These are phyloP conservation scores for Myrmophylax atrothorax DNA, from an alignment of 2,113 vertebrate species.

Conservation along the genomic window DNA sequence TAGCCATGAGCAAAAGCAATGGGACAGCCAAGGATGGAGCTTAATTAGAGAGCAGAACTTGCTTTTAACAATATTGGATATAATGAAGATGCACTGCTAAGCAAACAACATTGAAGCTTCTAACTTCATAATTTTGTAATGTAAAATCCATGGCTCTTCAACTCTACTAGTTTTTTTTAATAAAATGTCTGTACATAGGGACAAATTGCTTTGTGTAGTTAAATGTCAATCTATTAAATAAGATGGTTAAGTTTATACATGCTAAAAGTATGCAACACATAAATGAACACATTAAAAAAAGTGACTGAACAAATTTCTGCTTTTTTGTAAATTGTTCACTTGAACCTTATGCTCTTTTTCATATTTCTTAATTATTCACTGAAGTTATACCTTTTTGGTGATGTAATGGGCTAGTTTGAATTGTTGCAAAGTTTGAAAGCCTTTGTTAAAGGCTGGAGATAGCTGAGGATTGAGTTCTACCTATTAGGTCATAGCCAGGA, in stretches of 20 bases:
- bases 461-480: not conserved
- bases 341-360: not conserved
- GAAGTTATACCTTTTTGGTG: not conserved
- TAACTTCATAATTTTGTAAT: not conserved
- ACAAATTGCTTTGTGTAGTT: not conserved
- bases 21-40: not conserved
- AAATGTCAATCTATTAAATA: not conserved
- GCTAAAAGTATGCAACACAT: not conserved
- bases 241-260: not conserved
- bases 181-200: not conserved
- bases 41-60: conserved; percentile 40
- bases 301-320: not conserved
- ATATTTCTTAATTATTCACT: not conserved
- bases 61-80: not conserved
- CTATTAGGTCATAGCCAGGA: not conserved
- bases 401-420: not conserved
- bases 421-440: not conserved
- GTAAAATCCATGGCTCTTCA: not conserved
- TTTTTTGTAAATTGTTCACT: not conserved
- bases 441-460: not conserved
- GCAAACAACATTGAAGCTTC: not conserved
- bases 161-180: not conserved
- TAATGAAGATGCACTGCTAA: conserved; percentile 4
- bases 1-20: conserved; percentile 35
- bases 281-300: not conserved